A percentile compares a stretch with the other conserved stretches of the same genome.
These are phyloP conservation scores for Zaprionus davidi DNA, from an alignment of 1,140 invertebrate genomes.

Conservation along the genomic window DNA sequence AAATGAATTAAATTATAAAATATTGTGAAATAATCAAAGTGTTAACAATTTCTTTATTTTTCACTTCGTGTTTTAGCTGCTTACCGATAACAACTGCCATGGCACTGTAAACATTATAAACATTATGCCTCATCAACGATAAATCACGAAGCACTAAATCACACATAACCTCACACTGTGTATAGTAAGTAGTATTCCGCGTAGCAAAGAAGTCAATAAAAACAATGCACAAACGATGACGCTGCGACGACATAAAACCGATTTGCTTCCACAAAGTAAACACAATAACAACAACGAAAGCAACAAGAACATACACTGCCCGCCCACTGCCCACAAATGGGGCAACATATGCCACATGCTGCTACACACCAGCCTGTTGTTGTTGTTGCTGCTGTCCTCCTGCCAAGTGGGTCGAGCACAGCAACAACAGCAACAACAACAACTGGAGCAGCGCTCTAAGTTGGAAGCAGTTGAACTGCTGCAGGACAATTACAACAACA, in stretches of 20 bases:
- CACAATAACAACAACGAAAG: conserved; percentile 25
- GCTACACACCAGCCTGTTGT: conserved; percentile 33
- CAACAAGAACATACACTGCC: conserved; percentile 20
- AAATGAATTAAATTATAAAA: background rate
- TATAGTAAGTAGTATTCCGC: conserved; percentile 22
- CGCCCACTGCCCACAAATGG: conserved; percentile 49
- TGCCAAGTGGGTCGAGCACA: conserved; percentile 68
- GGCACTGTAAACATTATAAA: conserved; percentile 35
- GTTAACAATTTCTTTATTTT: background rate
- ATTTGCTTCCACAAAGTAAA: conserved; percentile 54
- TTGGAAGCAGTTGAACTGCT: conserved; percentile 58
- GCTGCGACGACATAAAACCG: conserved; percentile 68
- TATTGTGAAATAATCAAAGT: conserved; percentile 6
- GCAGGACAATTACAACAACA: conserved; percentile 59
- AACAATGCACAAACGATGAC: conserved; percentile 76
- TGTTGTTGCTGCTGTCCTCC: conserved; percentile 42
- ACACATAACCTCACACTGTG: conserved; percentile 30
- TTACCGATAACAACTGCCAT: conserved; percentile 39
- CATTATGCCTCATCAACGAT: conserved; percentile 35
- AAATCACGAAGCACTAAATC: conserved; percentile 25
- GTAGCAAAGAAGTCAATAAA: conserved; percentile 44
- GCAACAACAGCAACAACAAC: conserved; percentile 35
- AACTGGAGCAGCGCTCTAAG: conserved; percentile 26
- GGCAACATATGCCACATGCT: conserved; percentile 57
- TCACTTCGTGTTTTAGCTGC: background rate